Evolutionary conservation across 2,113 vertebrate genomes (phyloP), one percentile per base, ranked within the genome.

Genomic region (Micronycteris hirsuta): DNA sequence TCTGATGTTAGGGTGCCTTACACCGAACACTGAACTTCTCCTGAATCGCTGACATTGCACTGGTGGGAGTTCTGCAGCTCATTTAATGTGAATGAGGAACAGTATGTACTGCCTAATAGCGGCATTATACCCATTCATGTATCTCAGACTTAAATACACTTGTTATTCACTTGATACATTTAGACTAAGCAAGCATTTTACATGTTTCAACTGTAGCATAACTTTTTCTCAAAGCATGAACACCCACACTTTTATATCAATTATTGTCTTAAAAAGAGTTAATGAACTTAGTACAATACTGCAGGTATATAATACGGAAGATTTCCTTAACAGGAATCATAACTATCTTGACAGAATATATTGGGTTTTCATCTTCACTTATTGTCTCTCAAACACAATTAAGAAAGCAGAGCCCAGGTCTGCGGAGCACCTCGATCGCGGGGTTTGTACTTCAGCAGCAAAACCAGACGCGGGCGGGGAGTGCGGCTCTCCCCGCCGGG

Each of bases 141-240:
- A 76, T 54, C 86, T 98, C 86, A 93, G 68, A 82, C 73, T 96
- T 82, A 82, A 19, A 93, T 70, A 94, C 19, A 70, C 7, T 3
- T 96, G 11, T 26, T 54, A 67, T 38, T 96, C 8, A 65, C 52
- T 81, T 3, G 45, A 54, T 68, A 86, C 0, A 16, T 83, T 89
- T 85, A 86, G 76, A 85, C 43, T 38, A 94, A 95, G 91, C 65
- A 94, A 95, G 91, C 67, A 94, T 52, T 93, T 94, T 38, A 93
- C 84, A 81, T 86, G 26, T 92, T 95, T 96, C 96, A 94, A 97
- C 45, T 45, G 17, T 28, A 94, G 77, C 36, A 94, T 54, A 73
- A 43, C 91, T 26, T 74, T 91, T 97, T 36, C 67, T 86, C 61
- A 89, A 95, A 83, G 83, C 87, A 65, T 7, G 61, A 94, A 83